Evolutionary conservation across 2,888 invertebrate species (phyloP), one percentile per base, ranked within the genome.

Genomic region (Phlogophora meticulosa): DNA sequence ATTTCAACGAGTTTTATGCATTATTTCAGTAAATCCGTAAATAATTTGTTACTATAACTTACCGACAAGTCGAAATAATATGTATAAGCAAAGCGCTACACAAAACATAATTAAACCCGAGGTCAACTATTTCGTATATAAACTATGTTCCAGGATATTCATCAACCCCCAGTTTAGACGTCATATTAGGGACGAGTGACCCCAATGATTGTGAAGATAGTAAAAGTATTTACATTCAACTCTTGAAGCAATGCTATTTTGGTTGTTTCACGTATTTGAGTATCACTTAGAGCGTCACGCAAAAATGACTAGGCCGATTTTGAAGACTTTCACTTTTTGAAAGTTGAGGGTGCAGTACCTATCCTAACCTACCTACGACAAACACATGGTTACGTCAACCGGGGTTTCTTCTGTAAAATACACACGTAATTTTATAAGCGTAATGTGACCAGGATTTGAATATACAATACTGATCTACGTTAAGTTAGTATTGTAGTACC

Each of bases 251-350:
- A 58, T 42, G 20, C n/a, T 38, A 62, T 38, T 45, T 63, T 22
- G 15, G n/a, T 51, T 45, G 55, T 72, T 61, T 69, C 51, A 42
- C 42, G 34, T 56, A 56, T 76, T 76, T 76, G 57, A 49, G 57
- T 71, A 77, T 72, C 64, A 77, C 65, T 77, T 77, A 74, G 73
- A 74, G 45, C 55, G 72, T 72, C 78, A 77, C 72, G 58, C 55
- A 72, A 74, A 74, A 64, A 74, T 15, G 77, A 77, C 55, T 77
- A 72, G 74, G 74, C 64, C 64, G 77, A 72, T 74, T 74, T 77
- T 77, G 51, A 64, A 52, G 45, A 72, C 74, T 77, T 77, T 77
- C 77, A 77, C 78, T 73, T 73, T 60, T 77, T 72, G 72, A 73
- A 73, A 77, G 77, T 77, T 49, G 72, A 73, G 73, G 73, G 78